phyloP scores from a whole-genome alignment of 2,113 vertebrate species.

The Spilogale gracilis region DNA sequence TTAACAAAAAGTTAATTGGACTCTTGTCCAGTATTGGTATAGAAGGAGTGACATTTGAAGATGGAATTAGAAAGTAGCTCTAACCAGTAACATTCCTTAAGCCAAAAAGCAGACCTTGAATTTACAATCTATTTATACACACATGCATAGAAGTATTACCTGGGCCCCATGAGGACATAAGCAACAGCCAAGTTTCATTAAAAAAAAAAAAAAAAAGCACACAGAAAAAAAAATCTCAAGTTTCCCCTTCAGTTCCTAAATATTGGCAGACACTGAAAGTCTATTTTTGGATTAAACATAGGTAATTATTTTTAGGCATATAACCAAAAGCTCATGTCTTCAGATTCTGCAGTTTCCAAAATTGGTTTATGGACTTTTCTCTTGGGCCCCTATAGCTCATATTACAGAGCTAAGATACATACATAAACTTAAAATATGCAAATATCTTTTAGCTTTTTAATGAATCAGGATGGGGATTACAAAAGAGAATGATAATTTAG shows the following conservation, averaged over 20 bases:
- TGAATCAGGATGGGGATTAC: background rate
- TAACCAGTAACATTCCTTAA: background rate
- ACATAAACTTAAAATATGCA: background rate
- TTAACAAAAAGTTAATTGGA: slow-evolving; percentile 6
- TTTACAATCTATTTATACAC: slow-evolving; percentile 47
- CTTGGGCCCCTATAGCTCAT: background rate
- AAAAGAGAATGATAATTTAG: background rate
- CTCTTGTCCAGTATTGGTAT: background rate
- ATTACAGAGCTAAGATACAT: background rate
- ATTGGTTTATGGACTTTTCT: slow-evolving; percentile 38
- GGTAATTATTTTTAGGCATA: slow-evolving; percentile 71
- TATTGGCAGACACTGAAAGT: slow-evolving; percentile 61
- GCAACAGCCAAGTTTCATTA: slow-evolving; percentile 13
- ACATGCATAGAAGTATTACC: background rate
- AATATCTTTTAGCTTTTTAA: background rate
- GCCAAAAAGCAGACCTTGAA: slow-evolving; percentile 1
- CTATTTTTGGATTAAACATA: slow-evolving; percentile 72
- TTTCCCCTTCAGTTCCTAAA: slow-evolving; percentile 58
- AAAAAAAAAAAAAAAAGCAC: background rate
- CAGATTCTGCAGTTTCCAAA: slow-evolving; percentile 64
- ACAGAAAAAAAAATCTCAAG: background rate
- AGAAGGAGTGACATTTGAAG: background rate
- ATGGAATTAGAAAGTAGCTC: background rate
- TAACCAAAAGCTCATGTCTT: slow-evolving; percentile 57
- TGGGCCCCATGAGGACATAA: background rate